phyloP scores from a whole-genome alignment of 1,140 invertebrate species.

The Trachymyrmex cornetzi region DNA sequence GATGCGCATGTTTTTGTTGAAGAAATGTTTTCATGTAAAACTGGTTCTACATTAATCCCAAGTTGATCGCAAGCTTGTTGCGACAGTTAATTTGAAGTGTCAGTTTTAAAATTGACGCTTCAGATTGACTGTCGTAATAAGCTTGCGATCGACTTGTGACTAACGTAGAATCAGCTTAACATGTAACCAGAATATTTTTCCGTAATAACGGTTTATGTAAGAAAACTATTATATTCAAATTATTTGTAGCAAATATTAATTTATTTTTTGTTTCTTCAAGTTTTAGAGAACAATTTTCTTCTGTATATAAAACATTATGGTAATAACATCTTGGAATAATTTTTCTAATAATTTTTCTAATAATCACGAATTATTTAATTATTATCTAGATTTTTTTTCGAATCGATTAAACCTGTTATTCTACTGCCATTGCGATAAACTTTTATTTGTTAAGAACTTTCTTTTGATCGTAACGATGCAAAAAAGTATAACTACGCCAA shows the following conservation, averaged over 20 bases:
- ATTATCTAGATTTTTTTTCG: neutral
- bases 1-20: neutral
- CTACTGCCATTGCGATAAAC: neutral
- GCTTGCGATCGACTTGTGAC: too few species aligned
- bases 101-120: too few species aligned
- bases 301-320: neutral
- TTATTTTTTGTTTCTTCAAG: neutral
- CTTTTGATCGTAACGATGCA: neutral
- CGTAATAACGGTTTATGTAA: neutral
- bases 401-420: neutral
- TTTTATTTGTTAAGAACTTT: conserved; percentile 6
- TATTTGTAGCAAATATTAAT: neutral
- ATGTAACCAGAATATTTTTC: neutral
- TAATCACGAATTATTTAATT: neutral
- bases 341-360: neutral
- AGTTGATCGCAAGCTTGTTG: too few species aligned
- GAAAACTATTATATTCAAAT: neutral
- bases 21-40: neutral
- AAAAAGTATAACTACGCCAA: conserved; percentile 14
- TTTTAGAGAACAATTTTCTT: neutral
- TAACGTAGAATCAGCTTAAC: neutral
- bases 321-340: neutral
- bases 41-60: too few species aligned
- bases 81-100: too few species aligned
- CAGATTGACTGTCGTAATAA: too few species aligned